Evolutionary conservation across 2,888 invertebrate genomes (phyloP), one percentile per base, ranked within the genome.

Genomic region (Andrena chrysosceles): DNA sequence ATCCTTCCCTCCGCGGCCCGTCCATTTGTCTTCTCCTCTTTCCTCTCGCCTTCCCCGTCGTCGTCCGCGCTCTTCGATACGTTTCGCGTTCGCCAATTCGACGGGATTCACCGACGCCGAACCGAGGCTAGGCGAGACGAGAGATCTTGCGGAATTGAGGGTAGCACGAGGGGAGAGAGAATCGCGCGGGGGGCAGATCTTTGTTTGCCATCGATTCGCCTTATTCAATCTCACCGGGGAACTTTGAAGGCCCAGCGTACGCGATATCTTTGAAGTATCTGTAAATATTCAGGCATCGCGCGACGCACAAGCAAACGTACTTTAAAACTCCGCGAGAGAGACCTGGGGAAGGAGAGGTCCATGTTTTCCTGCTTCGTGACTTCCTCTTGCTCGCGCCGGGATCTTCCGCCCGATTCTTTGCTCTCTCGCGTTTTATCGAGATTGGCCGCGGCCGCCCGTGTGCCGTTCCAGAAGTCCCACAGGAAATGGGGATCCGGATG

Each of bases 261-360:
- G 83, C 81, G 87, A 89, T 90, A 91, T 90, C 89, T 92, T 92
- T 91, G 89, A 92, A 92, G 91, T 91, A 88, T 92, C 90, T 83
- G 91, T 88, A 93, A 93, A 93, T 91, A 93, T 91, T 85, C 85
- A 74, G 88, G 90, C 89, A 87, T 82, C 49, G 31, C 16, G 84
- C 86, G 87, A 88, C 84, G 83, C 86, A 87, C 78, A 75, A 87
- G 91, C 89, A 90, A 91, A 91, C 90, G 87, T 89, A 90, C 89
- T 91, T 90, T 87, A 78, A 72, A 81, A 74, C 72, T 23, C 23
- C 56, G 56, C 20, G 10, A 23, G 48, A 48, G 7, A 33, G 31
- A 60, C 35, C 31, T 2, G 29, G 4, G 20, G 7, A 54, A 29
- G 56, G 8, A n/a, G 7, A 5, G 20, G 10, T 23, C 16, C 16